Conservation (phyloP, 1,140 invertebrate species). For the Cardiocondyla obscurior region DNA sequence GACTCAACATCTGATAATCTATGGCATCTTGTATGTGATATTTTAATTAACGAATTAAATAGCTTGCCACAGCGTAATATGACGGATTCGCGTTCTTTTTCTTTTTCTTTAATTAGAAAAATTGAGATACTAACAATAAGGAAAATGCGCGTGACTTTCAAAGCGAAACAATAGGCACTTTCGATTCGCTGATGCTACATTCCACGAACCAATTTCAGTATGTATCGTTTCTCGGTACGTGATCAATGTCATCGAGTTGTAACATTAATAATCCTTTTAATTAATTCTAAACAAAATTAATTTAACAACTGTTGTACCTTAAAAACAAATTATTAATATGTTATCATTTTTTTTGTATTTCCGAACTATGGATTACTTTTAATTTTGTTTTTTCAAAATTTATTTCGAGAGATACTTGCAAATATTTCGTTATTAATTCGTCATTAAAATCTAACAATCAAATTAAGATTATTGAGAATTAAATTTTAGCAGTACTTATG, state of each 20-base stretch:
- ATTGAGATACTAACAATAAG: not conserved
- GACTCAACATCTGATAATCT: slow-evolving; percentile 18
- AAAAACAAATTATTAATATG: not conserved
- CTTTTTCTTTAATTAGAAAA: slow-evolving; percentile 6
- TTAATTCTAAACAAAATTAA: not conserved
- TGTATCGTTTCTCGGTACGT: not conserved
- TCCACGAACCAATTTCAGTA: slow-evolving; percentile 2
- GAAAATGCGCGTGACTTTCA: not conserved
- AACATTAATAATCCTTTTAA: not conserved
- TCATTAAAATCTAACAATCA: not conserved
- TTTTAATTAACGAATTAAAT: slow-evolving; percentile 14
- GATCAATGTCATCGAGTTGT: not conserved
- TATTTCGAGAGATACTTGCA: not conserved
- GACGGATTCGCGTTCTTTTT: not conserved
- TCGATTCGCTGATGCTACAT: slow-evolving; percentile 4
- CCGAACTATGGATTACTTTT: not conserved
- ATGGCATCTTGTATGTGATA: not conserved
- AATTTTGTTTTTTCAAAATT: no score
- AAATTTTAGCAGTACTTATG: not conserved
- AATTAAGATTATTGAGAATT: not conserved
- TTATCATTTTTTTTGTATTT: not conserved
- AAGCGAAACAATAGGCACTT: not conserved
- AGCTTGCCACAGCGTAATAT: not conserved
- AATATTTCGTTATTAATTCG: not conserved
- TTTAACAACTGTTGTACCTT: not conserved